Percentiles rank a stretch among this genome's conserved stretches.
phyloP scores from a whole-genome alignment of 2,888 invertebrate species.

The Thalpophila matura region DNA sequence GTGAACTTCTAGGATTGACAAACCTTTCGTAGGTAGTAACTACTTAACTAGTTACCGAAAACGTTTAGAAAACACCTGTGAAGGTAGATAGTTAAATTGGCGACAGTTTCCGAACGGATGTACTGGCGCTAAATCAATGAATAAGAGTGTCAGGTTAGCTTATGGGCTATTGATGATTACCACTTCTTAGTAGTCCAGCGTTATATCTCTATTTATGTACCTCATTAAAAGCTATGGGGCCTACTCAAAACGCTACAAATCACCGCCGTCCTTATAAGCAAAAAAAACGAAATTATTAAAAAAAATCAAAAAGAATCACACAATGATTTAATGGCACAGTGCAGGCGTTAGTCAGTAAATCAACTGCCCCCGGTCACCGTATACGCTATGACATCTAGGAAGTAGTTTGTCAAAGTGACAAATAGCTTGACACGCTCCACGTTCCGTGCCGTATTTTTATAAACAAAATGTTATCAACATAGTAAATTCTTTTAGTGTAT shows the following conservation, averaged over 20 bases:
- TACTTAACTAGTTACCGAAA: too few species aligned
- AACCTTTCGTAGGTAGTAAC: too few species aligned
- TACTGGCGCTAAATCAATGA: too few species aligned
- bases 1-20: too few species aligned
- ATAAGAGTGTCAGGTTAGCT: too few species aligned
- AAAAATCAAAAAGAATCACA: slow-evolving; percentile 48
- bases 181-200: too few species aligned
- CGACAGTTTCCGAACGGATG: too few species aligned
- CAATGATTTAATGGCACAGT: slow-evolving; percentile 62
- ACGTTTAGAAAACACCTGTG: too few species aligned
- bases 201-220: slow-evolving; percentile 9
- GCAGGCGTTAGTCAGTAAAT: slow-evolving; percentile 65
- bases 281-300: slow-evolving; percentile 45
- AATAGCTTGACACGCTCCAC: slow-evolving; percentile 67
- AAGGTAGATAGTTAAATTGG: too few species aligned
- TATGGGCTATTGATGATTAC: too few species aligned
- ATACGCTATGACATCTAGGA: slow-evolving; percentile 68
- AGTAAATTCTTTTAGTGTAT: slow-evolving; percentile 56
- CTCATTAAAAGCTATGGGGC: slow-evolving; percentile 3
- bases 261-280: slow-evolving; percentile 36
- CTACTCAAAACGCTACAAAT: slow-evolving; percentile 33
- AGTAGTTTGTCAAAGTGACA: slow-evolving; percentile 73
- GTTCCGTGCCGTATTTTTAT: slow-evolving; percentile 69
- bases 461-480: slow-evolving; percentile 67
- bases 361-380: slow-evolving; percentile 64